Base-by-base conservation (phyloP, 1,140 invertebrate species). In the Temnothorax curvispinosus region DNA sequence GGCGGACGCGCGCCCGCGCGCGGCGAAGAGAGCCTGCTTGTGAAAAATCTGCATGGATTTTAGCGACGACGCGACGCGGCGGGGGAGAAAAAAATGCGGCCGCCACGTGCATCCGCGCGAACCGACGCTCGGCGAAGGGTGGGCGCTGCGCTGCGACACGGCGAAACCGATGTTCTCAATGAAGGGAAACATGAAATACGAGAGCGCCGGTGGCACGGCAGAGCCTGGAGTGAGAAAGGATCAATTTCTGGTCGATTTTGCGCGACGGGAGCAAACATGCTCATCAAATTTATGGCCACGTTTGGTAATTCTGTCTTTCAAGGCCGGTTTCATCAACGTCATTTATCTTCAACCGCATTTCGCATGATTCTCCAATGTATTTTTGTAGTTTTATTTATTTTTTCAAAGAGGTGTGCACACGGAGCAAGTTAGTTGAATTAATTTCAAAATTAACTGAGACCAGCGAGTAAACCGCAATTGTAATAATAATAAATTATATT, bases 21-120 rank as follows among this genome's bases (percentile, higher is more conserved):
- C 60, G 38, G 32, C 44, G 54, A 62, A 87, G 87, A 75, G 88
- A 78, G 54, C 78, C 77, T 21, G 21, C 21, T 88, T 72, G 91
- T 91, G 92, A 94, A 92, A 94, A 94, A 95, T 94, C 93, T 93
- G 93, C 93, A 93, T 93, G 88, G 87, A 93, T 93, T 84, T 72
- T 71, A 84, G 80, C 44, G 50, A 65, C n/a, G 71, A 60, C 27
- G 41, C 69, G 56, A 44, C 67, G 67, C 52, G 52, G 41, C 38
- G 32, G 15, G 52, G 21, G 54, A 86, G 71, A 84, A 90, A 92
- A 89, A 91, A 89, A 88, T 90, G 76, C 87, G 92, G 81, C 81
- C 85, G 89, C 89, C 92, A 93, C 90, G 93, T 92, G 92, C 89
- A 84, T n/a, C 35, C 74, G 56, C 64, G 85, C 69, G 86, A 85